These are phyloP conservation scores for Pelochelys cantorii DNA, from an alignment of 2,797 vertebrate species.

Conservation along the genomic window DNA sequence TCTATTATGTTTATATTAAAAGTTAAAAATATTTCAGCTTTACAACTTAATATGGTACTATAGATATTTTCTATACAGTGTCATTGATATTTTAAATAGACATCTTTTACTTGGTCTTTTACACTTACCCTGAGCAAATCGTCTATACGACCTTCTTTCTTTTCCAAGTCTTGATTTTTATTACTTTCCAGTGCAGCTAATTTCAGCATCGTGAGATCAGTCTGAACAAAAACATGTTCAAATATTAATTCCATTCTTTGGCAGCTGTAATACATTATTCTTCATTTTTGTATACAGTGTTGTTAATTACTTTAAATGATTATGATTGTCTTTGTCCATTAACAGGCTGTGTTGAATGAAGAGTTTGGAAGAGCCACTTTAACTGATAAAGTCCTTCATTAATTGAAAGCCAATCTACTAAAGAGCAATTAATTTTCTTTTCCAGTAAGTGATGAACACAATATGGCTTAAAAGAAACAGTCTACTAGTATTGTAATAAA, in stretches of 20 bases:
- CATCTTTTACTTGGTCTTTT: slow-evolving; percentile 1
- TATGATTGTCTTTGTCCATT: not conserved
- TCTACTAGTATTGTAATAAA: not conserved
- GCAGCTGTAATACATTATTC: not conserved
- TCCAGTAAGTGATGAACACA: slow-evolving; percentile 4
- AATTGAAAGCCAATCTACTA: not conserved
- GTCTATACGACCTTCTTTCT: slow-evolving; percentile 99
- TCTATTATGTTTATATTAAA: slow-evolving; percentile 3
- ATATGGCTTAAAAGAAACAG: not conserved
- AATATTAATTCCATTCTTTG: slow-evolving; percentile 25
- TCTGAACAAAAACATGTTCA: slow-evolving; percentile 81
- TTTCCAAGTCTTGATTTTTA: slow-evolving; percentile 98
- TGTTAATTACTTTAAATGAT: slow-evolving; percentile 18
- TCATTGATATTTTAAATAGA: slow-evolving; percentile 17
- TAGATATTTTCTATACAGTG: not conserved
- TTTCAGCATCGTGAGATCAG: slow-evolving; percentile 97
- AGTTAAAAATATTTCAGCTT: not conserved
- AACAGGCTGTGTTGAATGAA: not conserved
- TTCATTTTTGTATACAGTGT: not conserved
- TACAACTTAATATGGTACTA: not conserved
- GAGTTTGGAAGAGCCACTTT: not conserved
- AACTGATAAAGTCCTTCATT: not conserved
- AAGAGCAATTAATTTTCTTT: not conserved
- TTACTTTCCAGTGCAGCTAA: slow-evolving; percentile 98
- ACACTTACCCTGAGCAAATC: slow-evolving; percentile 96